Evolutionary conservation across 2,113 vertebrate species (phyloP), one percentile per base, ranked within the genome.

Genomic region (Lethenteron camtschaticum): DNA sequence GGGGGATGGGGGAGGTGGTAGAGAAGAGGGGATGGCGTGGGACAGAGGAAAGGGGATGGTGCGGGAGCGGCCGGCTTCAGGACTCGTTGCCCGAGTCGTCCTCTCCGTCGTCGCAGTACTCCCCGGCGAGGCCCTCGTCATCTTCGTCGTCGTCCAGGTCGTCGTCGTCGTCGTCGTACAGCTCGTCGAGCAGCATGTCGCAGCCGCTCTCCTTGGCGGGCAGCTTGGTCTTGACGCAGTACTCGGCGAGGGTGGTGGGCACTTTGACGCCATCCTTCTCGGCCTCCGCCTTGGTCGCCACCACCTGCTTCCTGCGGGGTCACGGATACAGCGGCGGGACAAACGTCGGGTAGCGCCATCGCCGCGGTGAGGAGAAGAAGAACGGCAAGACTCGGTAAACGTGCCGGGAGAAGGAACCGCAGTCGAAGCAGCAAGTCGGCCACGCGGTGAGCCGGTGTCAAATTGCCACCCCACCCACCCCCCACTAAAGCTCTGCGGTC

Each of bases 121-220:
- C 83, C 63, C n/a, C 63, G 24, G n/a, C 63, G 41, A 41, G 41
- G 41, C 41, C 41, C 41, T 41, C 41, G 41, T 41, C 41, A 7
- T 41, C 41, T 41, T 41, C 41, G 4, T 95, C 90, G 14, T 95
- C 90, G 0, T 95, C 91, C 1, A 86, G 87, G 14, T 89, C 87
- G 0, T 88, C 92, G 0, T 99, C 90, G 0, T 96, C 91, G 81
- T 96, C 89, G 0, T 96, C 92, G 0, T 96, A 96, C 74, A 99
- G 85, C 82, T 99, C 94, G 69, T 96, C 94, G 0, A 96, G 96
- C 76, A 99, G 89, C 75, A 99, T 86, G 84, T 96, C 94, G 57
- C 90, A 95, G 77, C 87, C 96, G 86, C 87, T 95, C 82, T 95
- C 90, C 75, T 89, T 95, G 79, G 92, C 96, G 83, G 94, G 91